These are phyloP conservation scores for Gallirallus australis DNA, from an alignment of 2,797 vertebrate species.

Conservation along the genomic window DNA sequence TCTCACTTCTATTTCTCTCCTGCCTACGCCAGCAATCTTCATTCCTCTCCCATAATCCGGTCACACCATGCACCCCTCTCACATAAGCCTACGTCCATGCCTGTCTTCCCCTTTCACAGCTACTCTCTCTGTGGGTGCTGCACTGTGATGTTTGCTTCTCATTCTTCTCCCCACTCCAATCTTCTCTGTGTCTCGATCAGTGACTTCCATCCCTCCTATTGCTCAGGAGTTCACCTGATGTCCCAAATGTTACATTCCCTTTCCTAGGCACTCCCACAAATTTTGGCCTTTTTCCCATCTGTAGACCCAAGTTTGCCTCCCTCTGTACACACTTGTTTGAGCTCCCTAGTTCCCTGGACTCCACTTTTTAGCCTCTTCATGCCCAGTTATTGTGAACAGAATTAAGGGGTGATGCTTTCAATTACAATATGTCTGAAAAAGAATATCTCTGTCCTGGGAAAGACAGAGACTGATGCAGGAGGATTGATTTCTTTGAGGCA, in stretches of 20 bases:
- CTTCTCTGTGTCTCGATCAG: background rate
- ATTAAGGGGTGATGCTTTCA: background rate
- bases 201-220: background rate
- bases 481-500: background rate
- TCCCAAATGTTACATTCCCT: background rate
- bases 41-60: background rate
- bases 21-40: background rate
- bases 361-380: background rate
- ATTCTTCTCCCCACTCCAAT: background rate
- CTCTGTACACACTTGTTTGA: background rate
- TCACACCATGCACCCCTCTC: background rate
- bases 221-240: accelerated
- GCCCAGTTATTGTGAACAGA: background rate
- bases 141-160: background rate
- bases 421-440: background rate
- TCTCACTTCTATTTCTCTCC: constrained; percentile 54
- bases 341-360: background rate
- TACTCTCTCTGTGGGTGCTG: background rate
- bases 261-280: background rate
- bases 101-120: background rate
- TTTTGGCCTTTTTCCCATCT: background rate
- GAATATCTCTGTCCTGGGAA: background rate
- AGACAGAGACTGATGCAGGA: background rate
- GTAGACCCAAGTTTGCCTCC: background rate
- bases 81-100: background rate